Evolutionary conservation across 2,797 vertebrate species (phyloP).

Genomic region (Ptychadena robeensis): DNA sequence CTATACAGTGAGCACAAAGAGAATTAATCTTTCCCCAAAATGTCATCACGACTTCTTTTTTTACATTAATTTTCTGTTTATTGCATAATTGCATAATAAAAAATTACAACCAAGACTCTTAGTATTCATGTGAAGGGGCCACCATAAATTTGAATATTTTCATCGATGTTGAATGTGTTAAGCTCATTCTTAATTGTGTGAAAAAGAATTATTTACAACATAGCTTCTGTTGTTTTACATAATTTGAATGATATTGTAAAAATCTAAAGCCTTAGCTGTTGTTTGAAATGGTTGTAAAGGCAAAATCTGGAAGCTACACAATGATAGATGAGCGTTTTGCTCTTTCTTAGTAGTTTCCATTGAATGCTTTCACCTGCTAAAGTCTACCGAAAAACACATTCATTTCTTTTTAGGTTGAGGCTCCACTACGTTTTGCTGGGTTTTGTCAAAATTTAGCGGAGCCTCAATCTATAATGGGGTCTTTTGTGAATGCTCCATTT

Average conservation of each 20-base stretch:
- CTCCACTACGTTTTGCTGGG: too few relatives aligned
- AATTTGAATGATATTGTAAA: background rate
- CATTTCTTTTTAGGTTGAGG: too few relatives aligned
- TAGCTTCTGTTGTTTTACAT: background rate
- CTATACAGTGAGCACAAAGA: background rate
- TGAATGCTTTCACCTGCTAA: too few relatives aligned
- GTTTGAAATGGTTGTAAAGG: too few relatives aligned
- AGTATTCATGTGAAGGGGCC: background rate
- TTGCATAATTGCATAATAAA: too few relatives aligned
- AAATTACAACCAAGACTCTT: background rate
- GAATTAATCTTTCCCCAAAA: slow-evolving; percentile 41
- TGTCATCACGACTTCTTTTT: slow-evolving; percentile 9
- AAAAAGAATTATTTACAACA: background rate
- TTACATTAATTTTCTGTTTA: slow-evolving; percentile 17
- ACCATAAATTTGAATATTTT: background rate
- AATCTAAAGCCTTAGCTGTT: background rate
- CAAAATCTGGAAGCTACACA: too few relatives aligned
- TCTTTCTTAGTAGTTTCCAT: too few relatives aligned
- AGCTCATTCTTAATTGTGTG: background rate
- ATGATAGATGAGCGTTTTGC: too few relatives aligned
- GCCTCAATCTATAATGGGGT: too few relatives aligned
- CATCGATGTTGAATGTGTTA: background rate
- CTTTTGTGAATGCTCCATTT: too few relatives aligned
- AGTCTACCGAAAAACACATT: too few relatives aligned
- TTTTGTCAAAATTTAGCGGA: too few relatives aligned